A percentile compares a stretch with the other conserved stretches of the same genome.
phyloP scores from a whole-genome alignment of 2,113 vertebrate genomes.

The Athene noctua region DNA sequence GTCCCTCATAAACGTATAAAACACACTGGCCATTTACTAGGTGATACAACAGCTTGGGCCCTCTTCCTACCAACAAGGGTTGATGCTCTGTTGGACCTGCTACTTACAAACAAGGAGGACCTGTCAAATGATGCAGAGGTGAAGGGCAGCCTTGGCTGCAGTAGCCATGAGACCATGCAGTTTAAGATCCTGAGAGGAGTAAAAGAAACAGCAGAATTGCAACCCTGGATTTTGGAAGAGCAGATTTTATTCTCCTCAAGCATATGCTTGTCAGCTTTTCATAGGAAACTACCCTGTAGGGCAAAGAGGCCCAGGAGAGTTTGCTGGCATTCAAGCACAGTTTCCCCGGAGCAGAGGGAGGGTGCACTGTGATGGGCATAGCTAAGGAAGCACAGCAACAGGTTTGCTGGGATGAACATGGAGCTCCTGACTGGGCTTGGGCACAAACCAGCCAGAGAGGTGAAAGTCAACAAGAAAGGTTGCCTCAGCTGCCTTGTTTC shows the following conservation, averaged over 20 bases:
- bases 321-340: background rate
- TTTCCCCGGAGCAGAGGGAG: background rate
- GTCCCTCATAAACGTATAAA: background rate
- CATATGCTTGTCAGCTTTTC: background rate
- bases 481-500: background rate
- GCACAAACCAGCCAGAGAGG: background rate
- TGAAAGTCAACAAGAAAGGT: background rate
- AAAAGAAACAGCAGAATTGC: background rate
- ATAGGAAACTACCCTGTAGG: background rate
- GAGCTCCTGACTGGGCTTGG: accelerated
- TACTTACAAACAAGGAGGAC: background rate
- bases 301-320: background rate
- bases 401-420: accelerated
- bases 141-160: background rate
- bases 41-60: background rate
- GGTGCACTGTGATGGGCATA: background rate
- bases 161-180: background rate
- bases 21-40: background rate
- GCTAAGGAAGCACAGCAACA: background rate
- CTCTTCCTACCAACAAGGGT: background rate
- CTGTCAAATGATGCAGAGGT: background rate
- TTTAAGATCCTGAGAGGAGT: background rate
- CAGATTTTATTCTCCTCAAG: background rate
- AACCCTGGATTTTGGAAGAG: background rate
- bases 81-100: background rate